Evolutionary conservation across 1,140 invertebrate species (phyloP).

Genomic region (Diploscapter pachys): DNA sequence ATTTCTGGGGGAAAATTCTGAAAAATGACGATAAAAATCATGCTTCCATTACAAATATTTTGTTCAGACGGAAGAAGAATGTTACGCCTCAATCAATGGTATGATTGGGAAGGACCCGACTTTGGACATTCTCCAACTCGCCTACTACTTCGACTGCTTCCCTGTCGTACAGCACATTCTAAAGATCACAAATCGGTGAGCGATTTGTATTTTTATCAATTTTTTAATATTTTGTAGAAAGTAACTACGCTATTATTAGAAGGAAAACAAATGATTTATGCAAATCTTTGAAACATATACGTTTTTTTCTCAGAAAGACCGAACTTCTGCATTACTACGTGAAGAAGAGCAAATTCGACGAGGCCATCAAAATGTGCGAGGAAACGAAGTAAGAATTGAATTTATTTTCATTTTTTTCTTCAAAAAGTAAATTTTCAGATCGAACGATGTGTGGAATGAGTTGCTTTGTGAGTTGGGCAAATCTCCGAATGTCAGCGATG

Average conservation of each 20-base stretch:
- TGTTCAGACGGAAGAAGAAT: no score
- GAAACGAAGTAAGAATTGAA: slow-evolving; percentile 32
- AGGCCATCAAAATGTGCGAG: slow-evolving; percentile 48
- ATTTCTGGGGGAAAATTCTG: no score
- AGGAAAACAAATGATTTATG: no score
- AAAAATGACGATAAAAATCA: no score
- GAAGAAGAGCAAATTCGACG: slow-evolving; percentile 46
- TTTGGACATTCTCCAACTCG: slow-evolving; percentile 35
- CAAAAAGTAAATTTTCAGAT: slow-evolving; percentile 37
- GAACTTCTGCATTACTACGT: slow-evolving; percentile 48
- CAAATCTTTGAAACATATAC: no score
- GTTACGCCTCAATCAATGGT: no score
- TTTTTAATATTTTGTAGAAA: no score
- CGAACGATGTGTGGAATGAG: slow-evolving; percentile 52
- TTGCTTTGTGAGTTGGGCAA: not conserved
- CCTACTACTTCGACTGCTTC: slow-evolving; percentile 34
- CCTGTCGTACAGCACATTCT: slow-evolving; percentile 44
- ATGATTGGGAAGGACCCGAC: no score
- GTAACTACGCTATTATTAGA: no score
- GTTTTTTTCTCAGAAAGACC: not conserved
- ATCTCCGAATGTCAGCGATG: slow-evolving; percentile 21
- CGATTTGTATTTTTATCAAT: not conserved
- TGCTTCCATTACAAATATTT: no score
- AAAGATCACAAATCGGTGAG: not conserved
- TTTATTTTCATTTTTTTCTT: slow-evolving; percentile 12